Percentiles rank a stretch among this genome's conserved stretches.
These are phyloP conservation scores for Cirrhinus mrigala DNA, from an alignment of 2,797 vertebrate genomes.

Conservation along the genomic window DNA sequence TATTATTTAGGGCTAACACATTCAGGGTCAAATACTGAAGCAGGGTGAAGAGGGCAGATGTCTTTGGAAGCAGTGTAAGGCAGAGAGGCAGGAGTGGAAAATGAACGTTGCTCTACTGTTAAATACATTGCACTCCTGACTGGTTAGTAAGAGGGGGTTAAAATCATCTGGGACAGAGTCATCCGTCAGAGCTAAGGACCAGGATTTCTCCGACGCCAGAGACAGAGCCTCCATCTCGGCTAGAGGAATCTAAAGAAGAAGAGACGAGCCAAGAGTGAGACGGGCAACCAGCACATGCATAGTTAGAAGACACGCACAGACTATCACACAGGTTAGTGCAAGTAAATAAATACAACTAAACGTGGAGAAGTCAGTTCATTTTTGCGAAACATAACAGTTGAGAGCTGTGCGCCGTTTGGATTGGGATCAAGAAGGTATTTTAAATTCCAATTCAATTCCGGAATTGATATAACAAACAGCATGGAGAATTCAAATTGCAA, in stretches of 20 bases:
- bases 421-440: background rate
- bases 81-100: slow-evolving; percentile 40
- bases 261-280: slow-evolving; percentile 91
- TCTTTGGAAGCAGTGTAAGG: slow-evolving; percentile 56
- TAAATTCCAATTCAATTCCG: background rate
- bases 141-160: slow-evolving; percentile 94
- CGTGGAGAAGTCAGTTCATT: background rate
- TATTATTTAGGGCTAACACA: background rate
- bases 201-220: slow-evolving; percentile 98
- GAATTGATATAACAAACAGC: background rate
- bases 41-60: slow-evolving; percentile 4
- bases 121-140: slow-evolving; percentile 97
- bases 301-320: slow-evolving; percentile 55
- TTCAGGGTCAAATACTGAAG: background rate
- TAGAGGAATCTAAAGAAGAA: slow-evolving; percentile 98
- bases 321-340: slow-evolving; percentile 41
- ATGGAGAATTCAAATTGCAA: background rate
- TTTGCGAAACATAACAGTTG: background rate
- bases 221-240: slow-evolving; percentile 99
- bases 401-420: background rate
- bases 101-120: slow-evolving; percentile 73
- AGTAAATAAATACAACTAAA: background rate
- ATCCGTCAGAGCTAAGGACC: slow-evolving; percentile 98
- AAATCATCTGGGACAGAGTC: slow-evolving; percentile 94
- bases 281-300: slow-evolving; percentile 70